Evolutionary conservation across 2,797 vertebrate genomes (phyloP).

Genomic region (Thalassophryne amazonica): DNA sequence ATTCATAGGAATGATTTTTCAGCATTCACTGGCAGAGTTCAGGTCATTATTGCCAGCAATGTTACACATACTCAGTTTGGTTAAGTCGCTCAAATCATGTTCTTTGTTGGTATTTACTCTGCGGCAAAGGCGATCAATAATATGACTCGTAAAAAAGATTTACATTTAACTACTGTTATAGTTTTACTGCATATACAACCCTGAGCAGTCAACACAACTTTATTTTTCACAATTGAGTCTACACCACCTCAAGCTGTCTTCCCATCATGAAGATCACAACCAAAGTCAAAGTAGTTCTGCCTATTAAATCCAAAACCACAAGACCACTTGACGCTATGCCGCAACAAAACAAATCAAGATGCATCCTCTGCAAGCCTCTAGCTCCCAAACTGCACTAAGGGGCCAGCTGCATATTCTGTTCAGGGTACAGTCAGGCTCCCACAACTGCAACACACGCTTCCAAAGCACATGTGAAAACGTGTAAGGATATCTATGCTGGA

Average conservation of each 20-base stretch:
- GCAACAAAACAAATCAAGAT: not conserved
- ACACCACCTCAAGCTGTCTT: not conserved
- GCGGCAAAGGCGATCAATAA: too few relatives aligned
- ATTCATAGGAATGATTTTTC: too few relatives aligned
- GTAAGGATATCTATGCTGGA: conserved; percentile 4
- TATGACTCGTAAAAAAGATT: too few relatives aligned
- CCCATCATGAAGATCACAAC: not conserved
- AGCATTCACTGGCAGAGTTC: too few relatives aligned
- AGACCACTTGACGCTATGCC: not conserved
- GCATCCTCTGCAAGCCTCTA: not conserved
- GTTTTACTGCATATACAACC: too few relatives aligned
- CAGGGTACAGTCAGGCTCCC: not conserved
- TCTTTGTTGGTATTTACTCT: too few relatives aligned
- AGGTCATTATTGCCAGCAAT: too few relatives aligned
- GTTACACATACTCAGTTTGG: too few relatives aligned
- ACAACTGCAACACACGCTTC: conserved; percentile 12
- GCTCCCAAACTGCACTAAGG: conserved; percentile 4
- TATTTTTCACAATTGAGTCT: not conserved
- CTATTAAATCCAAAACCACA: not conserved
- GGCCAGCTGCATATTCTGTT: conserved; percentile 1
- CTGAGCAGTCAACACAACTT: not conserved
- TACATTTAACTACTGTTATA: too few relatives aligned
- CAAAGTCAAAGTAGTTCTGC: conserved; percentile 2
- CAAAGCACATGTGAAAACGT: not conserved
- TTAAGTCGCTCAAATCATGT: too few relatives aligned